Evolutionary conservation across 2,113 vertebrate species (phyloP), one percentile per base, ranked within the genome.

Genomic region (Acrocephalus kingi): DNA sequence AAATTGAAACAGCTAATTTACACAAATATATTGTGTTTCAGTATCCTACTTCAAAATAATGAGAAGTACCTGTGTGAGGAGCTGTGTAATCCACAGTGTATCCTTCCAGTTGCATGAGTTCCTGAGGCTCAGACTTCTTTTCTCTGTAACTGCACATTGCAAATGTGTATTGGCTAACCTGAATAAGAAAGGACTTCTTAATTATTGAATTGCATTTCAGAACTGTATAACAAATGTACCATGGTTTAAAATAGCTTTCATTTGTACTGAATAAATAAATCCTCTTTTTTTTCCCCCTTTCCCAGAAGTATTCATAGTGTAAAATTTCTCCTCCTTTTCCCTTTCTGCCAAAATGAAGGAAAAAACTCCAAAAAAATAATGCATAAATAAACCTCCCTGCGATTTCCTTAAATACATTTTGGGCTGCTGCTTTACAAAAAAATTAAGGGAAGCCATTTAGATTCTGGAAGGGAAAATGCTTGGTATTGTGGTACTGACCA

Each of bases 101-200:
- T 68, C 99, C 99, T 96, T 99, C 99, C 48, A 99, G 98, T 93
- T 99, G 99, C 99, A 99, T 99, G 94, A 99, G 97, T 94, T 99
- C 99, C 93, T 99, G 99, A 62, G 99, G 99, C 93, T 99, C 99
- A 2, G 99, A 98, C 89, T 99, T 99, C 97, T 99, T 99, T 97
- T 99, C 99, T 98, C 99, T 98, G 75, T 99, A 99, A 97, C 99
- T 99, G 97, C 99, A 99, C 99, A 99, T 99, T 69, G 99, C 99
- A 94, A 99, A 99, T 8, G 99, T 99, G 94, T 99, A 99, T 92
- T 99, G 99, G 97, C 99, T 99, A 80, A 99, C 99, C 99, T 99
- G 97, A 84, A 72, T 21, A 90, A 95, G 89, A 92, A 95, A 96
- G 68, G 16, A 91, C 67, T 91, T 92, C 30, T 79, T 87, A 96